Conservation (phyloP, 2,113 vertebrate genomes). For the Brienomyrus longianalis region DNA sequence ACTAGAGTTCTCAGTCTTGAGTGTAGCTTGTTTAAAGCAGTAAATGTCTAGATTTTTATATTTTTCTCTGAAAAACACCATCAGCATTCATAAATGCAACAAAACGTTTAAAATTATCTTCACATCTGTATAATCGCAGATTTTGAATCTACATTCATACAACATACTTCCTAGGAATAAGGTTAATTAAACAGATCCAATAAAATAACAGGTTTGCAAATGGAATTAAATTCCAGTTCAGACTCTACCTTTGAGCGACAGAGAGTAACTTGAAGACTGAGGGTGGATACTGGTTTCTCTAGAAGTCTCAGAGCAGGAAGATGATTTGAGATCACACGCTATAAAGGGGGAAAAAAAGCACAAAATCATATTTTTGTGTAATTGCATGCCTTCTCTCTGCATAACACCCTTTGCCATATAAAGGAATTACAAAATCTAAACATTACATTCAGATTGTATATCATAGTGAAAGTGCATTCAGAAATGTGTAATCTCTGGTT, state of each 20-base stretch:
- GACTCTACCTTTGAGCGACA: constrained; percentile 11
- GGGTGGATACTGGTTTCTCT: constrained; percentile 13
- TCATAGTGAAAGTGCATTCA: not conserved
- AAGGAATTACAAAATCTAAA: not conserved
- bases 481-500: not conserved
- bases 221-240: constrained; percentile 14
- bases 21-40: not conserved
- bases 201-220: constrained; percentile 12
- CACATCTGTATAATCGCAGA: not conserved
- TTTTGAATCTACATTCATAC: not conserved
- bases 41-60: not conserved
- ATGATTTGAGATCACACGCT: constrained; percentile 17
- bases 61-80: not conserved
- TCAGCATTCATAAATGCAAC: not conserved
- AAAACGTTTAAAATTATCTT: not conserved
- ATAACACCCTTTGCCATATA: not conserved
- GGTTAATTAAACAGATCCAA: not conserved
- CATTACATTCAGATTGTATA: not conserved
- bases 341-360: constrained; percentile 2
- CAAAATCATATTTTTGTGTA: constrained; percentile 15
- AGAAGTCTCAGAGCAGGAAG: constrained; percentile 17
- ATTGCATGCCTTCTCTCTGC: not conserved
- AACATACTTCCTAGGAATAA: not conserved
- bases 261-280: constrained; percentile 11
- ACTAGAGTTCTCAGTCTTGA: not conserved